Evolutionary conservation across 92 coral and sea anemone genomes (phyloP).

Genomic region (Siderastrea siderea): DNA sequence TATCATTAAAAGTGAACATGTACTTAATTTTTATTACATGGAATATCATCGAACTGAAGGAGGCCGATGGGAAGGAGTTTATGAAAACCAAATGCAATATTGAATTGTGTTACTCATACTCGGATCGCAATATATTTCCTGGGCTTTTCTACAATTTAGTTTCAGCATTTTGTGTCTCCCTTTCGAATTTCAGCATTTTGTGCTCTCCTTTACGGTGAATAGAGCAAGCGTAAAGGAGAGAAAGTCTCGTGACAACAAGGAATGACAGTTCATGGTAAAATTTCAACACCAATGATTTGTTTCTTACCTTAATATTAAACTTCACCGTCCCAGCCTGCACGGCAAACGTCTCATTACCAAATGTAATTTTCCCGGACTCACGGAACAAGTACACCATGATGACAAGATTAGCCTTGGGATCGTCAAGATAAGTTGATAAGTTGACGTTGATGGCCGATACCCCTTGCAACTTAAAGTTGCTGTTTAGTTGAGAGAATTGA

Average conservation of each 20-base stretch:
- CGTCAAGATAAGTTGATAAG: conserved; percentile 14
- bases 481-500: background rate
- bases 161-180: too few relatives aligned
- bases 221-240: too few relatives aligned
- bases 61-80: too few relatives aligned
- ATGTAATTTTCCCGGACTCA: conserved; percentile 8
- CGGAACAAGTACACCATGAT: conserved; percentile 40
- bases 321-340: conserved; percentile 41
- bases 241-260: background rate
- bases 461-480: background rate
- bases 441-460: conserved; percentile 13
- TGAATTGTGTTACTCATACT: too few relatives aligned
- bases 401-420: conserved; percentile 13
- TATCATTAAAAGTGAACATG: too few relatives aligned
- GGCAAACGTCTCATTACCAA: conserved; percentile 40
- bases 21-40: too few relatives aligned
- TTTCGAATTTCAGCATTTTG: background rate
- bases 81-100: too few relatives aligned
- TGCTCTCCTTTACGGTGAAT: background rate
- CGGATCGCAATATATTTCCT: too few relatives aligned
- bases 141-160: too few relatives aligned
- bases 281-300: too few relatives aligned
- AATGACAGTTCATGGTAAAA: too few relatives aligned
- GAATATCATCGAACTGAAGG: too few relatives aligned
- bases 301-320: conserved; percentile 34